Conservation (phyloP, 2,113 vertebrate species). For the rabbit (Oryctolagus cuniculus) region mOryCun1.1 NC_091449.1:64733001-64733500, state of each 20-base stretch:
- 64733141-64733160: background rate
- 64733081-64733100: background rate
- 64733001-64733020: too few species aligned
- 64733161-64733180: background rate
- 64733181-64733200: background rate
- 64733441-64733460: background rate
- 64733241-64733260: slow-evolving; percentile 25
- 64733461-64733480: background rate
- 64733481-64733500: slow-evolving; percentile 10
- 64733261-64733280: slow-evolving; percentile 27
- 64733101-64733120: background rate
- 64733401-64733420: background rate
- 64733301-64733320: background rate
- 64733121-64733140: background rate
- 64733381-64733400: background rate
- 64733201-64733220: background rate
- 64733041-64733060: background rate
- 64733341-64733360: background rate
- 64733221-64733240: slow-evolving; percentile 43
- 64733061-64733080: background rate
- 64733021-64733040: background rate
- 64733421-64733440: background rate
- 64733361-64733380: background rate
- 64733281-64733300: background rate
- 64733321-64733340: slow-evolving; percentile 44